Percentiles rank a stretch among this genome's conserved stretches.
Conservation (phyloP, 2,797 vertebrate species). For the Propithecus perrieri region DNA sequence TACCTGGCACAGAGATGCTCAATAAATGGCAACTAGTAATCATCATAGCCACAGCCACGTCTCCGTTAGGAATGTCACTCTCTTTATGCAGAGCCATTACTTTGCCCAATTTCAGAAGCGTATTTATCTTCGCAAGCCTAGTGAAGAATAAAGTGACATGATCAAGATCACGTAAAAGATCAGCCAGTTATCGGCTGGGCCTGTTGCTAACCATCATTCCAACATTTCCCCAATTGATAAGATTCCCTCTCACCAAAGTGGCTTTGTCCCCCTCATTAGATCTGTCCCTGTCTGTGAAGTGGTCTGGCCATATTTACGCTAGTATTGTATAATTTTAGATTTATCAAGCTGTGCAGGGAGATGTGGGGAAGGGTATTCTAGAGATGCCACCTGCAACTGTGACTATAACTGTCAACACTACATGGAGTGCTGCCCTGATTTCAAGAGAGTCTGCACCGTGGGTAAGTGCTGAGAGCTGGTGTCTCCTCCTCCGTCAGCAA, state of each 20-base stretch:
- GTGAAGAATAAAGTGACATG: not conserved
- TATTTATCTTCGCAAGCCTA: not conserved
- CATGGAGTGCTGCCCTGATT: conserved; percentile 95
- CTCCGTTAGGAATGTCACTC: not conserved
- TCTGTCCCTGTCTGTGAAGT: not conserved
- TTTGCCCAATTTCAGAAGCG: not conserved
- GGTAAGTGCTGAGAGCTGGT: conserved; percentile 85
- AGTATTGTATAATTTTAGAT: conserved; percentile 87
- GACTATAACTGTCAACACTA: conserved; percentile 92
- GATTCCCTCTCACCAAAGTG: not conserved
- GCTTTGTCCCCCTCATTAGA: not conserved
- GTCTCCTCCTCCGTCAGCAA: not conserved
- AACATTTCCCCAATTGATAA: not conserved
- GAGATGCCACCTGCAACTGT: conserved; percentile 93
- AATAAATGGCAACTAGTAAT: not conserved
- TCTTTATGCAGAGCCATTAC: not conserved
- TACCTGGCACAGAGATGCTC: not conserved
- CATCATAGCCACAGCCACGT: not conserved
- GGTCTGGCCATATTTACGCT: conserved; percentile 77
- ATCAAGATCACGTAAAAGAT: not conserved
- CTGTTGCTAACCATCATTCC: not conserved
- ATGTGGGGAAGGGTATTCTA: conserved; percentile 93
- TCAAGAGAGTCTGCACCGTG: conserved; percentile 90
- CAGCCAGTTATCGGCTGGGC: not conserved
- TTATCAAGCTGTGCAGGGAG: conserved; percentile 91